Evolutionary conservation across 2,797 vertebrate species (phyloP), one percentile per base, ranked within the genome.

Genomic region (Acrossocheilus fasciatus): DNA sequence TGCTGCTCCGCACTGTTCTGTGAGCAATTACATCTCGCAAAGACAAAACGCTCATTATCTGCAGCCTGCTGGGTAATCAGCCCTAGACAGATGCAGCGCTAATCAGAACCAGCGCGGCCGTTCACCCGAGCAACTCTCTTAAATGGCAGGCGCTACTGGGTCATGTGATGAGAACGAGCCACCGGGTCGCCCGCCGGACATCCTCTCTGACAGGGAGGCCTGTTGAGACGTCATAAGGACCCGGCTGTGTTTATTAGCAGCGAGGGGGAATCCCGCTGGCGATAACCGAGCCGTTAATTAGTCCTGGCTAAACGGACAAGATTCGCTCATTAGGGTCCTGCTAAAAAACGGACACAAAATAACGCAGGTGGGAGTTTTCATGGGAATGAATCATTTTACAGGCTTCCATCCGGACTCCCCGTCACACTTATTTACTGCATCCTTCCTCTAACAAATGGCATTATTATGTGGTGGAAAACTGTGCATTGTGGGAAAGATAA

Each of bases 21-120:
- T 85, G 57, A 90, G 91, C 86, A 92, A 91, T 92, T 90, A 86
- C 91, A 89, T 39, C 41, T 36, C 2, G 66, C 84, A 75, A 88
- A 81, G 54, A 78, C 39, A 87, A 88, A 86, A 81, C 39, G 76
- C 87, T 88, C 80, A 92, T 91, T 80, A 91, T 92, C 89, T 87
- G 62, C 84, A 69, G 59, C 84, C 72, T 77, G 85, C 85, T 90
- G 87, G 57, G 78, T 93, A 94, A 94, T 92, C 81, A 93, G 88
- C 64, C 90, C 87, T 90, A 93, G 92, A 85, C 86, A 88, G 47
- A 84, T 88, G 84, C n/a, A 1, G 82, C 6, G 83, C 68, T 96
- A 96, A 96, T 95, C 90, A 94, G 88, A 93, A 95, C 91, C 94
- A 94, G 94, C 30, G 73, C 90, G 84, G 91, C 88, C 79, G 91